A percentile compares a stretch with the other conserved stretches of the same genome.
Evolutionary conservation across 2,797 vertebrate genomes (phyloP).

Genomic region (Leucoraja ocellata): DNA sequence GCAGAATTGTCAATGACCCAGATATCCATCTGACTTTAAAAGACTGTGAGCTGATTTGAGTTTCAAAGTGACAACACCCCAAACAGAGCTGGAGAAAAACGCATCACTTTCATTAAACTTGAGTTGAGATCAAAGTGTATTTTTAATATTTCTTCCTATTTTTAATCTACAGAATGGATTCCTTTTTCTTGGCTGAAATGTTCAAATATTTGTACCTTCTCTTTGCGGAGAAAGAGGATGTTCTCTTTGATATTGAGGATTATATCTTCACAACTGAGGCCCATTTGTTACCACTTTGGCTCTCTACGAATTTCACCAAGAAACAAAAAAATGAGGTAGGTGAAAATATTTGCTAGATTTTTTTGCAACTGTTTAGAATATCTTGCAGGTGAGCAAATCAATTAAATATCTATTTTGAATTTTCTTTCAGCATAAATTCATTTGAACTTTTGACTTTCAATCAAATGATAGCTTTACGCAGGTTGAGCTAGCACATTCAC

Average conservation of each 20-base stretch:
- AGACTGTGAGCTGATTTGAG: background rate
- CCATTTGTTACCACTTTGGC: slow-evolving; percentile 89
- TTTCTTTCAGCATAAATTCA: background rate
- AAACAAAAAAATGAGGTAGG: slow-evolving; percentile 62
- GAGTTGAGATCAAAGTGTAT: background rate
- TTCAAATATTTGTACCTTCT: slow-evolving; percentile 96
- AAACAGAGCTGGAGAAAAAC: background rate
- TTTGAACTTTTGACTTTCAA: background rate
- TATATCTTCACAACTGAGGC: slow-evolving; percentile 97
- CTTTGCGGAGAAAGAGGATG: slow-evolving; percentile 83
- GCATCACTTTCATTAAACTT: background rate
- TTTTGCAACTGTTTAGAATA: background rate
- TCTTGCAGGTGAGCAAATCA: background rate
- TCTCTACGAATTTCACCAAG: slow-evolving; percentile 67
- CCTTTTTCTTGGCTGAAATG: slow-evolving; percentile 97
- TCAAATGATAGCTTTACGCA: background rate
- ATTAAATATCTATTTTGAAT: background rate
- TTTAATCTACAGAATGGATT: slow-evolving; percentile 78
- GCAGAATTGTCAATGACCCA: background rate
- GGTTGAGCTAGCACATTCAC: background rate
- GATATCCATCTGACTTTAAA: background rate
- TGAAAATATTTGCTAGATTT: slow-evolving; percentile 34
- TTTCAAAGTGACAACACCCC: background rate
- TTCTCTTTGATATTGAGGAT: slow-evolving; percentile 90
- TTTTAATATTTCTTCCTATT: background rate